Conservation (phyloP, 2,888 invertebrate species). For the Apamea anceps region DNA sequence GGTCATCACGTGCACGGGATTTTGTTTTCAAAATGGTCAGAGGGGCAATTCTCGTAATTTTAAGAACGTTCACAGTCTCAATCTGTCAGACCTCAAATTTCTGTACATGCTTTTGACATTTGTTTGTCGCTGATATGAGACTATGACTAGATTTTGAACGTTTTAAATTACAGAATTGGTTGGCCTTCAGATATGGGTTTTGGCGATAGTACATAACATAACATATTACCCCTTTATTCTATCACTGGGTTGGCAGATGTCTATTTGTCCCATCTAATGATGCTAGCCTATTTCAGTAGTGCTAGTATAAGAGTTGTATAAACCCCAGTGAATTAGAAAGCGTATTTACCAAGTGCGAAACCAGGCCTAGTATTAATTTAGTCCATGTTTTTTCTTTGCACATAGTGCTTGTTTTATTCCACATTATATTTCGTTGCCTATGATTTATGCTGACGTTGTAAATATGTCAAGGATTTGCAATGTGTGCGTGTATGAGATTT, state of each 20-base stretch:
- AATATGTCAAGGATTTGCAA: conserved; percentile 24
- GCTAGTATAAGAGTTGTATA: not conserved
- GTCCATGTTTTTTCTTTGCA: conserved; percentile 32
- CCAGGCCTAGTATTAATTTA: conserved; percentile 43
- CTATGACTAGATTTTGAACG: no score
- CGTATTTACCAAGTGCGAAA: conserved; percentile 21
- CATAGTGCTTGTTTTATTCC: conserved; percentile 51
- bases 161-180: no score
- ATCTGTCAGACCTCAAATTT: no score
- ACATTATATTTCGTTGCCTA: conserved; percentile 34
- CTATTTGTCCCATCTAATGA: not conserved
- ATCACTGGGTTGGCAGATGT: not conserved
- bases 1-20: no score
- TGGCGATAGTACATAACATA: not conserved
- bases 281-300: not conserved
- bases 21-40: no score
- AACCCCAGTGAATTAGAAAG: conserved; percentile 20
- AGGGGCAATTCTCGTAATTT: no score
- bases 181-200: no score
- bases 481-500: conserved; percentile 8
- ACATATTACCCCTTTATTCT: not conserved
- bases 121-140: no score
- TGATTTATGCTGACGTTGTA: conserved; percentile 26
- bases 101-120: no score
- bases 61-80: no score